Evolutionary conservation across 2,797 vertebrate species (phyloP).

Genomic region (Sarcoramphus papa): DNA sequence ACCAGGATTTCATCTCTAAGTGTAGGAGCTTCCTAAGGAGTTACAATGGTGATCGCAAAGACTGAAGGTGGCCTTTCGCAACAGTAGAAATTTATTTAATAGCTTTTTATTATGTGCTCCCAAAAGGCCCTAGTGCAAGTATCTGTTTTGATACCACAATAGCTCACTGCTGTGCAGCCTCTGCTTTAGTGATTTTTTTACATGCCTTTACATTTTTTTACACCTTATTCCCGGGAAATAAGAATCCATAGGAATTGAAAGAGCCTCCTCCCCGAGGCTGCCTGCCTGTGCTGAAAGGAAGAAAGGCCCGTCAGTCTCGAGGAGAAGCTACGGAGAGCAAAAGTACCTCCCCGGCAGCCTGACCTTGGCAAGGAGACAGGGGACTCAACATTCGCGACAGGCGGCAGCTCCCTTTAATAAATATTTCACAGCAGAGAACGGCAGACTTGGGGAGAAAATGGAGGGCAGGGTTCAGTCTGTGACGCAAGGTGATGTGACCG

Average conservation of each 20-base stretch:
- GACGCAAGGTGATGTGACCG: conserved; percentile 63
- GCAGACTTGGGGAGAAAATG: conserved; percentile 52
- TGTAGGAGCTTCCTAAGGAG: neutral
- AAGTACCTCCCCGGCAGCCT: neutral
- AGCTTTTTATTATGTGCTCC: neutral
- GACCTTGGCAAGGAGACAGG: conserved; percentile 54
- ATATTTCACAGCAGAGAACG: conserved; percentile 39
- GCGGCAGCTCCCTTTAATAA: conserved; percentile 44
- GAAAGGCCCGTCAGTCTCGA: neutral
- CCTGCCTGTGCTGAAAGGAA: neutral
- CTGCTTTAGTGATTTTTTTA: neutral
- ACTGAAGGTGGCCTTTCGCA: neutral
- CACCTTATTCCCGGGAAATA: neutral
- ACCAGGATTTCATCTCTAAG: neutral
- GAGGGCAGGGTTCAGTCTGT: conserved; percentile 62
- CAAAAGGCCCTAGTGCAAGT: neutral
- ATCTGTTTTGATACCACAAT: neutral
- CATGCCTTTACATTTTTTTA: neutral
- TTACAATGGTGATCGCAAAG: neutral
- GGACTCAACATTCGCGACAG: neutral
- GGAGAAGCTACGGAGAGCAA: neutral
- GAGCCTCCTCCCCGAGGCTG: neutral
- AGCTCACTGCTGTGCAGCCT: neutral
- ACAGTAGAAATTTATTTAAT: neutral
- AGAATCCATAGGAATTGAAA: neutral